phyloP scores from a whole-genome alignment of 2,888 invertebrate genomes.

The Carcina quercana region DNA sequence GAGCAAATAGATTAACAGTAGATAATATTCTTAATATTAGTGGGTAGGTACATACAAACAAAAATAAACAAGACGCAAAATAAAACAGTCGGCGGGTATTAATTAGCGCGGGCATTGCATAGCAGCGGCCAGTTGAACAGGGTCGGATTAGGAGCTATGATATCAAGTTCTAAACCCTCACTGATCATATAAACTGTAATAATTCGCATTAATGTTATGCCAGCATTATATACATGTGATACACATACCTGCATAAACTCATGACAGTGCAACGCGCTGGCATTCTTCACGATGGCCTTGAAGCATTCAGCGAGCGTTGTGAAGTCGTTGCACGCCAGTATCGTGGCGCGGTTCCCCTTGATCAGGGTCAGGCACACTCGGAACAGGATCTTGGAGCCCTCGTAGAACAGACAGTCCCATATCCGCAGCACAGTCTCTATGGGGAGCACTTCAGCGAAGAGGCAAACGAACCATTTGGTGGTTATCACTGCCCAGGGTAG shows the following conservation, averaged over 20 bases:
- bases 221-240: too few relatives aligned
- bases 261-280: constrained; percentile 88
- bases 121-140: too few relatives aligned
- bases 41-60: too few relatives aligned
- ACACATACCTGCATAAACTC: constrained; percentile 85
- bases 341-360: constrained; percentile 79
- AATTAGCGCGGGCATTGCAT: too few relatives aligned
- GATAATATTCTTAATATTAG: too few relatives aligned
- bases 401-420: constrained; percentile 97
- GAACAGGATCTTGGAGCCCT: constrained; percentile 94
- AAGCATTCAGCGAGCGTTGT: constrained; percentile 87
- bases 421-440: constrained; percentile 95
- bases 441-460: constrained; percentile 94
- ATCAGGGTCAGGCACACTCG: constrained; percentile 91
- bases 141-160: too few relatives aligned
- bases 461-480: constrained; percentile 97
- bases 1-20: too few relatives aligned
- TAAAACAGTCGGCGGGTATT: too few relatives aligned
- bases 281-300: constrained; percentile 85
- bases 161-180: too few relatives aligned
- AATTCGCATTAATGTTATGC: too few relatives aligned
- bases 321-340: constrained; percentile 87
- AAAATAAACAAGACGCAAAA: too few relatives aligned
- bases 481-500: constrained; percentile 93
- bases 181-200: too few relatives aligned